A percentile compares a stretch with the other conserved stretches of the same genome.
Evolutionary conservation across 2,797 vertebrate genomes (phyloP).

Genomic region (Syngnathus acus): DNA sequence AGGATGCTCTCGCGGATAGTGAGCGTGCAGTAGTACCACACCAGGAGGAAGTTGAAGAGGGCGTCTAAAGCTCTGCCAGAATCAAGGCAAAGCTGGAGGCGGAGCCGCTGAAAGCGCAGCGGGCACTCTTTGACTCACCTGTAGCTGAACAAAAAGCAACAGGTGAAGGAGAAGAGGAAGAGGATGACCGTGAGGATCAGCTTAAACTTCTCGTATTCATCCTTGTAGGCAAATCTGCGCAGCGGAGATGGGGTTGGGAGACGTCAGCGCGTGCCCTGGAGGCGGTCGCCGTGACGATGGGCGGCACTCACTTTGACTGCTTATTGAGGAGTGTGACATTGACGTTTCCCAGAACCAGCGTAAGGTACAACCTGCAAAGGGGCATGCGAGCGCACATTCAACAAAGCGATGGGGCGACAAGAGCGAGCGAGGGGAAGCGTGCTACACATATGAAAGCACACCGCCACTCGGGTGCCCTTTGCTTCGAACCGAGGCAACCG

Average conservation of each 20-base stretch:
- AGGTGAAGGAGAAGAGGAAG: constrained; percentile 86
- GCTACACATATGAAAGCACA: no score
- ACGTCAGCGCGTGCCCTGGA: not conserved
- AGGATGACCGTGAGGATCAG: constrained; percentile 91
- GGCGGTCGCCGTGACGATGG: not conserved
- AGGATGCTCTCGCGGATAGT: constrained; percentile 94
- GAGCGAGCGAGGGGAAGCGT: no score
- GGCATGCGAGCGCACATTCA: not conserved
- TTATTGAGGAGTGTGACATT: constrained; percentile 75
- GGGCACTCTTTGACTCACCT: constrained; percentile 63
- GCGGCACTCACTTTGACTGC: constrained; percentile 63
- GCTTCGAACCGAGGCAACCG: not conserved
- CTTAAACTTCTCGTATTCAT: constrained; percentile 97
- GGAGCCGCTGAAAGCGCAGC: no score
- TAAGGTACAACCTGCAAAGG: constrained; percentile 81
- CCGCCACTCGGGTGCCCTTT: no score
- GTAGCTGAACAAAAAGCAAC: constrained; percentile 86
- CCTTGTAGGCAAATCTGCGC: constrained; percentile 92
- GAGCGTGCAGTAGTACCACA: constrained; percentile 98
- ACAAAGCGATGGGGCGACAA: not conserved
- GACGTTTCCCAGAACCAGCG: constrained; percentile 71
- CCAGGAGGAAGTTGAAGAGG: constrained; percentile 90
- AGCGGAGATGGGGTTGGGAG: not conserved
- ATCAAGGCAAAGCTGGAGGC: not conserved
- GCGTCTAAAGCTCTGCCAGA: constrained; percentile 81